Conservation (phyloP, 2,888 invertebrate genomes). For the Latheticus oryzae region DNA sequence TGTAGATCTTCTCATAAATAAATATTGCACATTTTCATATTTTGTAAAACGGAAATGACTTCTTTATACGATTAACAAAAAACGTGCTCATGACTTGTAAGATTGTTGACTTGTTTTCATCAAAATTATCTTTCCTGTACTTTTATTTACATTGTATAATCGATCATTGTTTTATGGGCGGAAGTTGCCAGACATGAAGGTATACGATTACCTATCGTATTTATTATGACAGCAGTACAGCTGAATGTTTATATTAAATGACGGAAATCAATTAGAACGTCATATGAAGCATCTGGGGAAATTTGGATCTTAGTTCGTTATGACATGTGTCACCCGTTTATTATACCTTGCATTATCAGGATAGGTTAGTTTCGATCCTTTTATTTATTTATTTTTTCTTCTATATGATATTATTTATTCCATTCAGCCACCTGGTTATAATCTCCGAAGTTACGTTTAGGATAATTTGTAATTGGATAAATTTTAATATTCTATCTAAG, state of each 20-base stretch:
- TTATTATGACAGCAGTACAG: conserved; percentile 13
- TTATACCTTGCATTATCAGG: no score
- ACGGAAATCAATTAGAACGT: conserved; percentile 18
- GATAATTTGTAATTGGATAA: conserved; percentile 20
- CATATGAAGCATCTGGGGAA: conserved; percentile 3
- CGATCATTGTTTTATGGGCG: conserved; percentile 20
- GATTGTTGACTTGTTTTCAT: background rate
- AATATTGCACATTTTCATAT: conserved; percentile 14
- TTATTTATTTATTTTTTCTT: no score
- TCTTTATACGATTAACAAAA: background rate
- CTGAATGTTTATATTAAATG: conserved; percentile 20
- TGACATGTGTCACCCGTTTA: no score
- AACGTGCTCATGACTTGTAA: conserved; percentile 7
- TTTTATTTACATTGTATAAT: conserved; percentile 24
- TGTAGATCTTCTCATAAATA: conserved; percentile 20
- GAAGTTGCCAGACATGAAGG: conserved; percentile 22
- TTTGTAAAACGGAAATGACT: conserved; percentile 4
- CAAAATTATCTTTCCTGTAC: conserved; percentile 15
- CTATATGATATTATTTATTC: no score
- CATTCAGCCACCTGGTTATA: conserved; percentile 1
- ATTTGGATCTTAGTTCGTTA: no score
- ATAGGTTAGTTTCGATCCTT: no score
- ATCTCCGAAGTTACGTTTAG: conserved; percentile 8
- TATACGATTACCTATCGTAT: conserved; percentile 20
- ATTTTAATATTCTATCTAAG: conserved; percentile 8